Evolutionary conservation across 2,797 vertebrate genomes (phyloP).

Genomic region (Danio kyathit): DNA sequence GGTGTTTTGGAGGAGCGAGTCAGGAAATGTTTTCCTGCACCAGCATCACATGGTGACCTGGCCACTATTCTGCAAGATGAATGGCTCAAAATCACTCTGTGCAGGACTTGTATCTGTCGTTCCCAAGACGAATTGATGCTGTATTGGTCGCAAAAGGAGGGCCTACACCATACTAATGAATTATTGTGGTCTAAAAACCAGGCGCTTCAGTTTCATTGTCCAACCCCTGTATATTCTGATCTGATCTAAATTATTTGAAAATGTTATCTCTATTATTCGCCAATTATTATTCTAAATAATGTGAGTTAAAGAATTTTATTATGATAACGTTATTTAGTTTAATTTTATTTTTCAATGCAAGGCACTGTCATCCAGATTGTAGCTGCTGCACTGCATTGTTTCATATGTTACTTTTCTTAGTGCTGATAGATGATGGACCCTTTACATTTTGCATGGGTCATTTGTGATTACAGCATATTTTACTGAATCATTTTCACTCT

Average conservation of each 20-base stretch:
- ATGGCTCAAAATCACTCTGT: too few species aligned
- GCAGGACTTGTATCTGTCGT: too few species aligned
- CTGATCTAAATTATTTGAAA: background rate
- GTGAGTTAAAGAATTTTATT: background rate
- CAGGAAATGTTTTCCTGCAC: too few species aligned
- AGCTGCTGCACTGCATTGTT: background rate
- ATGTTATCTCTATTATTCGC: background rate
- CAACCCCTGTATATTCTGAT: too few species aligned
- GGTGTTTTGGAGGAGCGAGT: too few species aligned
- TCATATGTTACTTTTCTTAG: background rate
- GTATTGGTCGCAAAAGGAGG: too few species aligned
- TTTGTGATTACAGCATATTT: conserved; percentile 19
- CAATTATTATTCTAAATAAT: background rate
- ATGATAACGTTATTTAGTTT: background rate
- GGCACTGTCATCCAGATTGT: background rate
- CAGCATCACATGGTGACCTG: too few species aligned
- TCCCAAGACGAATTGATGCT: too few species aligned
- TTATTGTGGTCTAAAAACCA: too few species aligned
- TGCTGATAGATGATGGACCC: background rate
- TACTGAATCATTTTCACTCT: background rate
- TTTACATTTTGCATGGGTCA: background rate
- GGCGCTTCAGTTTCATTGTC: too few species aligned
- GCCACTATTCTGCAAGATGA: too few species aligned
- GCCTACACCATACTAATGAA: too few species aligned
- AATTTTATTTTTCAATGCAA: background rate